A percentile compares a stretch with the other conserved stretches of the same genome.
Evolutionary conservation across 2,888 invertebrate genomes (phyloP).

Genomic region (Pseudoips prasinana): DNA sequence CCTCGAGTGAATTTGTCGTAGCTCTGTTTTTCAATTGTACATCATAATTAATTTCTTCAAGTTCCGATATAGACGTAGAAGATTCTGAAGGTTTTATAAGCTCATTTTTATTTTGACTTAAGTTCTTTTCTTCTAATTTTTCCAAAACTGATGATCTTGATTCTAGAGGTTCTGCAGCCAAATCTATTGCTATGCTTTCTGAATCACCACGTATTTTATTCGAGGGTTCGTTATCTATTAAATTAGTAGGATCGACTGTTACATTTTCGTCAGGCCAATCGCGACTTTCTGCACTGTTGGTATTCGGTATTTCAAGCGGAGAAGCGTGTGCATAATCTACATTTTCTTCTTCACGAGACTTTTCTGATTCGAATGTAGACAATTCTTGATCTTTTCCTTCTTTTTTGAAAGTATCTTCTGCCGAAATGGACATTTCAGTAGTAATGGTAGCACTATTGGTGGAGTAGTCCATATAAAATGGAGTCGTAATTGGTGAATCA

Average conservation of each 20-base stretch:
- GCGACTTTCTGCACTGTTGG: slow-evolving; percentile 34
- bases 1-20: too few relatives aligned
- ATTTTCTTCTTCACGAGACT: neutral
- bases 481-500: too few relatives aligned
- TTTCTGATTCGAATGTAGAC: neutral
- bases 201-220: slow-evolving; percentile 28
- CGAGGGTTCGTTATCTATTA: slow-evolving; percentile 5
- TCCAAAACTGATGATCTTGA: slow-evolving; percentile 42
- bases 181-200: slow-evolving; percentile 29
- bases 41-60: slow-evolving; percentile 3
- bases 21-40: too few relatives aligned
- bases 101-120: neutral
- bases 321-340: slow-evolving; percentile 38
- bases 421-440: neutral
- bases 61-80: neutral
- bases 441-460: neutral
- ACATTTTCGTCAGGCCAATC: slow-evolving; percentile 31
- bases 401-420: neutral
- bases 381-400: too few relatives aligned
- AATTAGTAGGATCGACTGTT: slow-evolving; percentile 35
- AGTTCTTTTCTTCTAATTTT: slow-evolving; percentile 3
- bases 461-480: too few relatives aligned
- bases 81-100: too few relatives aligned
- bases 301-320: slow-evolving; percentile 40
- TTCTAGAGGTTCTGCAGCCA: slow-evolving; percentile 35